phyloP scores from a whole-genome alignment of 2,797 vertebrate genomes.

The Centropyge bicolor region DNA sequence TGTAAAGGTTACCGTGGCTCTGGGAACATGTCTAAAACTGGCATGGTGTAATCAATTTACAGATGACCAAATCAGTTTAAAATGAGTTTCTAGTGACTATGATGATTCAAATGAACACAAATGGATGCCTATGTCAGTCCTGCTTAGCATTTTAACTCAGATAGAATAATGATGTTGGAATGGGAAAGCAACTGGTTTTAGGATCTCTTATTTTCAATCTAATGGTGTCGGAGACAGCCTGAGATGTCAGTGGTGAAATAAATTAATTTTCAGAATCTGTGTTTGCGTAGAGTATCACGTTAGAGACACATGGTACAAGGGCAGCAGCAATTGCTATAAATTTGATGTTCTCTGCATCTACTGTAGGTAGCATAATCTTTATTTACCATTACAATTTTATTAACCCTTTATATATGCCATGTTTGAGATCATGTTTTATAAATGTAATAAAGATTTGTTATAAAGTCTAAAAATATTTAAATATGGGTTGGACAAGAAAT shows the following conservation, averaged over 20 bases:
- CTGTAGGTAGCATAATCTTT: not conserved
- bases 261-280: slow-evolving; percentile 12
- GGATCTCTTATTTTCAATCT: slow-evolving; percentile 28
- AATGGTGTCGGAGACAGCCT: slow-evolving; percentile 9
- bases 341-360: not conserved
- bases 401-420: not conserved
- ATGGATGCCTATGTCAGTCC: slow-evolving; percentile 65
- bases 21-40: slow-evolving; percentile 43
- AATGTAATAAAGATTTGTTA: no score
- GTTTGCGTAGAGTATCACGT: not conserved
- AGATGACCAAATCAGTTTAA: slow-evolving; percentile 60
- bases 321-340: not conserved
- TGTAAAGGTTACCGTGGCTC: slow-evolving; percentile 58
- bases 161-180: slow-evolving; percentile 43
- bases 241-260: not conserved
- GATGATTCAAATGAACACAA: slow-evolving; percentile 60
- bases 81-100: slow-evolving; percentile 64
- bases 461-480: not conserved
- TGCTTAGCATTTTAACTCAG: slow-evolving; percentile 52
- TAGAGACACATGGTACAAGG: not conserved
- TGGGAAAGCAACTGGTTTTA: slow-evolving; percentile 35
- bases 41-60: slow-evolving; percentile 61
- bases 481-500: not conserved
- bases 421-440: not conserved
- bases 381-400: no score